Conservation (phyloP, 1,140 invertebrate genomes). For the Lepidurus arcticus region DNA sequence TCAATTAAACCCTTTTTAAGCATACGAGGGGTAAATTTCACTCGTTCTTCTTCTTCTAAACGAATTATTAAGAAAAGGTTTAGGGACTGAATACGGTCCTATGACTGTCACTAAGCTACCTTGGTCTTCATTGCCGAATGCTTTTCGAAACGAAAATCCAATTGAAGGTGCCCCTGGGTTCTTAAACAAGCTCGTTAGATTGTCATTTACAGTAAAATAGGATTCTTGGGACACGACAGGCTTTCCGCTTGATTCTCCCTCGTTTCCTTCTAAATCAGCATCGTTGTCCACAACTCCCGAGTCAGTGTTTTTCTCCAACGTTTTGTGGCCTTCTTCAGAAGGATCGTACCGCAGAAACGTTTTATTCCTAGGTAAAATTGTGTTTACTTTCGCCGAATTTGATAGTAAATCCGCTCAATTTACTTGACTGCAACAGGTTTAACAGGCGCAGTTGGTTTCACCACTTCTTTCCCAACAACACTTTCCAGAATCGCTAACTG, state of each 20-base stretch:
- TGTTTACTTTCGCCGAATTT: no score
- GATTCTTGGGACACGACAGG: conserved; percentile 24
- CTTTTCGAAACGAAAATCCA: conserved; percentile 10
- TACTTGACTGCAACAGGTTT: not conserved
- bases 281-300: not conserved
- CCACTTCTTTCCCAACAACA: not conserved
- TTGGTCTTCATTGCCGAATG: not conserved
- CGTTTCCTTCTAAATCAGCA: not conserved
- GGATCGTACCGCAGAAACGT: conserved; percentile 26
- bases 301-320: not conserved
- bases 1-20: not conserved
- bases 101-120: not conserved
- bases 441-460: not conserved
- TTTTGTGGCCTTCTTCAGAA: not conserved
- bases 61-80: no score
- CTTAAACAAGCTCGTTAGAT: conserved; percentile 24
- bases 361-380: not conserved
- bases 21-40: not conserved
- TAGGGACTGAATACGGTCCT: no score
- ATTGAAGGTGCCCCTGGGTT: not conserved
- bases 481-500: conserved; percentile 22
- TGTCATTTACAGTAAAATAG: conserved; percentile 13
- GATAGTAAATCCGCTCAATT: not conserved
- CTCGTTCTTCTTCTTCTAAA: not conserved
- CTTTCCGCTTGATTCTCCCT: not conserved